A percentile compares a stretch with the other conserved stretches of the same genome.
Conservation (phyloP, 1,140 invertebrate species). For the Periplaneta americana region DNA sequence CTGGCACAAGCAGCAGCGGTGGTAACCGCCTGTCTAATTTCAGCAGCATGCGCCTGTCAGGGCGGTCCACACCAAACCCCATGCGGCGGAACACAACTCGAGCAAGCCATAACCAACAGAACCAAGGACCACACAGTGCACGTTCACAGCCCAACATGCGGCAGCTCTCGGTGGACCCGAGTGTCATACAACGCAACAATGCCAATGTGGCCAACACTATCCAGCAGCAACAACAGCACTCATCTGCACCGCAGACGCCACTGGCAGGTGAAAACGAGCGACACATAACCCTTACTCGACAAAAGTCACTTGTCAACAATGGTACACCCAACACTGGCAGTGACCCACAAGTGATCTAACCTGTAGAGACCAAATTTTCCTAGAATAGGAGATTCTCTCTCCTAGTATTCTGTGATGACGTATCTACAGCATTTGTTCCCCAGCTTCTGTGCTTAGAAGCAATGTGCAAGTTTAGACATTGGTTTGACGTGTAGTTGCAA, state of each 20-base stretch:
- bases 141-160: conserved; percentile 36
- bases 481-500: too few relatives aligned
- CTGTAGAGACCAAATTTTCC: background rate
- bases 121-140: background rate
- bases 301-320: background rate
- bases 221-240: conserved; percentile 1
- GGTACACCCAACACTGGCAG: background rate
- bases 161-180: conserved; percentile 24
- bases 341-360: background rate
- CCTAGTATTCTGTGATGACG: background rate
- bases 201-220: background rate
- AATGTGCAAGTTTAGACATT: too few relatives aligned
- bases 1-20: conserved; percentile 31
- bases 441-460: background rate
- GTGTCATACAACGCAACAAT: background rate
- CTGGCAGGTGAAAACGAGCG: background rate
- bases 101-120: conserved; percentile 21
- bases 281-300: background rate
- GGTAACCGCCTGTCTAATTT: conserved; percentile 40
- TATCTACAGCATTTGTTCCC: background rate
- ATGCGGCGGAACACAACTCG: conserved; percentile 45
- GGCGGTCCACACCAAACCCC: conserved; percentile 35
- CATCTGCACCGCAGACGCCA: conserved; percentile 13
- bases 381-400: background rate
- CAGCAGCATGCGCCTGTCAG: conserved; percentile 44